Evolutionary conservation across 2,797 vertebrate genomes (phyloP), one percentile per base, ranked within the genome.

Genomic region (Chelidonichthys spinosus): DNA sequence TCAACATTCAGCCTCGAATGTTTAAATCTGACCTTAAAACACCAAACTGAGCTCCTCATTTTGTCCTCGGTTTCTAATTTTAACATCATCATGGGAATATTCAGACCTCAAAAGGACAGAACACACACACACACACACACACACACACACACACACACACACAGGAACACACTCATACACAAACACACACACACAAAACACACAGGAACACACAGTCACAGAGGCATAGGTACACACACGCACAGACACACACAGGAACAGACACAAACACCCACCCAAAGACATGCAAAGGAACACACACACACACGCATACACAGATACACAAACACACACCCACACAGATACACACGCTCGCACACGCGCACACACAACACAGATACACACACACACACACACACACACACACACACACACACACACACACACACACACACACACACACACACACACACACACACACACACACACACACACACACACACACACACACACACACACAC

Each of bases 101-200:
- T 37, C 49, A 71, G 78, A 15, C 62, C 46, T 68, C 56, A 59
- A 56, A 71, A 74, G 59, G 74, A 80, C 81, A 80, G 50, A 50
- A 3, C 4, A 1, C 14, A 7, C 7, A 49, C 47, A 43, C 15
- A 33, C 17, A 36, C 7, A 17, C 40, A 61, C 40, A 32, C 40
- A 44, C 43, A 44, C 10, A 14, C 25, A 10, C 18, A 25, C 18
- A 5, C 49, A 50, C 49, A 25, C 6, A 49, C 17, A 49, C 7
- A n/a, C 25, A 0, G 25, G 25, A 18, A 2, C 18, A 47, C 39
- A 53, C 17, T 9, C 63, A 36, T 33, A 10, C 25, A 13, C 13
- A 36, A 40, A n/a, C 17, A 63, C 58, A 62, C 13, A 47, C 11
- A 50, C 50, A 59, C 39, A 10, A 13, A 11, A 32, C 18, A 25